These are phyloP conservation scores for Glossophaga mutica DNA, from an alignment of 2,797 vertebrate species.

Conservation along the genomic window DNA sequence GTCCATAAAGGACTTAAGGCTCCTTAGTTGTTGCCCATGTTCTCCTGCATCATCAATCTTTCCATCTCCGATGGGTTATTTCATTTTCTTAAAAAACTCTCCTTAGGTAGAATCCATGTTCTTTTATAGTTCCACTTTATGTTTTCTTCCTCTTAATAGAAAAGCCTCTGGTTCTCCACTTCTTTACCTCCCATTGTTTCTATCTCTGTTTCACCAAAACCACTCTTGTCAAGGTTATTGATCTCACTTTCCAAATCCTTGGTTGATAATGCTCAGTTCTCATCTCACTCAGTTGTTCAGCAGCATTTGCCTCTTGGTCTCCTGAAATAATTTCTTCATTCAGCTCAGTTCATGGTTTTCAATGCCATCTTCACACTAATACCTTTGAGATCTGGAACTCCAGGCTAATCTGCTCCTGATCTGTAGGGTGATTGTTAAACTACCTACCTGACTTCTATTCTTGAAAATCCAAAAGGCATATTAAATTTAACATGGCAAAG, in stretches of 20 bases:
- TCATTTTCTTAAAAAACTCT: background rate
- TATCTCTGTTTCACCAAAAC: background rate
- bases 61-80: background rate
- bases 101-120: background rate
- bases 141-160: background rate
- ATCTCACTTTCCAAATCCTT: background rate
- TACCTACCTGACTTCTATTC: background rate
- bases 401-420: background rate
- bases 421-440: background rate
- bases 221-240: background rate
- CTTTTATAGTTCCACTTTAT: background rate
- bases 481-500: background rate
- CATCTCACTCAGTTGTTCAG: background rate
- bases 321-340: constrained; percentile 13
- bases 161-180: background rate
- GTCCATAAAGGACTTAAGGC: background rate
- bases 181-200: background rate
- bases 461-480: background rate
- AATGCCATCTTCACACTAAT: background rate
- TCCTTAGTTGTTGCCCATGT: background rate
- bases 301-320: background rate
- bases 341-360: background rate
- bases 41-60: background rate
- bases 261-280: background rate
- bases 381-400: background rate